Conservation (phyloP, 2,113 vertebrate species). For the Nothocercus julius region DNA sequence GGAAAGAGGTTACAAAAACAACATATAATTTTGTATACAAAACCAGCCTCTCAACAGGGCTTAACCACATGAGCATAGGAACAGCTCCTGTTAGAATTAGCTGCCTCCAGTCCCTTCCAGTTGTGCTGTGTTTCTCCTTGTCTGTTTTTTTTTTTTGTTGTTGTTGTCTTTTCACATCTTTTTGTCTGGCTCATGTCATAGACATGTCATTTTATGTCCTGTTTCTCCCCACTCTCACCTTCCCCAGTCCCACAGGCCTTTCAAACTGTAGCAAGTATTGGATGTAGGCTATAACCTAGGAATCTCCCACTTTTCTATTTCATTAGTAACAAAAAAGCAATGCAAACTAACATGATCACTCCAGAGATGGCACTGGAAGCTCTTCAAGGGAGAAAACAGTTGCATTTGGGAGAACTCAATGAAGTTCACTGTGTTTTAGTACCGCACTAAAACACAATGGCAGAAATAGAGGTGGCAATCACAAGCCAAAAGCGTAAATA, state of each 20-base stretch:
- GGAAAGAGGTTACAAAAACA: not conserved
- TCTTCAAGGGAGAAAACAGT: not conserved
- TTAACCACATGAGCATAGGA: not conserved
- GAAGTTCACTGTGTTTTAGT: too few species aligned
- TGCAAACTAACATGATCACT: not conserved
- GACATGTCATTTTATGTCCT: not conserved
- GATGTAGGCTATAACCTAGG: not conserved
- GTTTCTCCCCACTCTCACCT: not conserved
- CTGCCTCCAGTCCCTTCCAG: not conserved
- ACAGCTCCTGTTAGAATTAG: not conserved
- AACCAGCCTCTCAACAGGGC: not conserved
- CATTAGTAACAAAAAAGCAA: not conserved
- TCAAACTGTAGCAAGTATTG: not conserved
- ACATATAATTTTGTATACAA: not conserved
- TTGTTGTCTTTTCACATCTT: not conserved
- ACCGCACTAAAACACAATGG: not conserved
- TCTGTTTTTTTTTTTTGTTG: not conserved
- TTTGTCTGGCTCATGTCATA: not conserved
- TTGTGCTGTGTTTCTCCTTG: not conserved
- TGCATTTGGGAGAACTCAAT: not conserved
- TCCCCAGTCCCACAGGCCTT: fast-evolving
- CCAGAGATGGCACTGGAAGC: not conserved
- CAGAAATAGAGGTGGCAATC: not conserved
- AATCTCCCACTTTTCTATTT: not conserved
- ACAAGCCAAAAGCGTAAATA: not conserved